These are phyloP conservation scores for Ctenodactylus gundi DNA, from an alignment of 2,113 vertebrate species.

Conservation along the genomic window DNA sequence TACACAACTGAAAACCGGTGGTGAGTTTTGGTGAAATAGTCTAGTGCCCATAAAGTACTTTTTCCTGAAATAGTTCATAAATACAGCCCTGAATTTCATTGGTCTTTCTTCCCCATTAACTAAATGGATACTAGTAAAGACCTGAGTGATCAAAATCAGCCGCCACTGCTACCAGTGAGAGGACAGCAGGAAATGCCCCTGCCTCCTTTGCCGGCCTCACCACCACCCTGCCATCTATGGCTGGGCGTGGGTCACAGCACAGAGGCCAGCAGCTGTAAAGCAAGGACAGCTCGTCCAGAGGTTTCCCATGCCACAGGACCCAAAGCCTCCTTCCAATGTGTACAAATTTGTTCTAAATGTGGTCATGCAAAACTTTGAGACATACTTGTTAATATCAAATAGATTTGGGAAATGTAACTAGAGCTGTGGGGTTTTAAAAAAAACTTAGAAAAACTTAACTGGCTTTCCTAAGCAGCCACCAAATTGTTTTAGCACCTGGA, in stretches of 20 bases:
- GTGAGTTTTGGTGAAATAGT: neutral
- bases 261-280: neutral
- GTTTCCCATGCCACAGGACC: neutral
- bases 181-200: neutral
- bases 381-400: slow-evolving; percentile 9
- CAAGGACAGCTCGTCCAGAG: neutral
- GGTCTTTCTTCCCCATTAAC: neutral
- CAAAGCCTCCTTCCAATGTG: neutral
- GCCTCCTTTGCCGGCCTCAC: neutral
- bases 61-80: neutral
- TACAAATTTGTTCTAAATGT: neutral
- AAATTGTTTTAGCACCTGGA: neutral
- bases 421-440: neutral
- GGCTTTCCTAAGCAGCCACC: neutral
- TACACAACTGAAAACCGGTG: neutral
- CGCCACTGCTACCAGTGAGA: neutral
- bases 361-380: slow-evolving; percentile 21
- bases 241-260: neutral
- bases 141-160: slow-evolving; percentile 13
- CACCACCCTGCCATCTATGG: neutral
- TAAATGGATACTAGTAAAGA: neutral
- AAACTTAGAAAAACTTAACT: neutral
- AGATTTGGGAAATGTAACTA: neutral
- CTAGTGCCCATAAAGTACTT: neutral
- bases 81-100: neutral